Conservation (phyloP, 1,140 invertebrate species). For the Trinorchestia longiramus region DNA sequence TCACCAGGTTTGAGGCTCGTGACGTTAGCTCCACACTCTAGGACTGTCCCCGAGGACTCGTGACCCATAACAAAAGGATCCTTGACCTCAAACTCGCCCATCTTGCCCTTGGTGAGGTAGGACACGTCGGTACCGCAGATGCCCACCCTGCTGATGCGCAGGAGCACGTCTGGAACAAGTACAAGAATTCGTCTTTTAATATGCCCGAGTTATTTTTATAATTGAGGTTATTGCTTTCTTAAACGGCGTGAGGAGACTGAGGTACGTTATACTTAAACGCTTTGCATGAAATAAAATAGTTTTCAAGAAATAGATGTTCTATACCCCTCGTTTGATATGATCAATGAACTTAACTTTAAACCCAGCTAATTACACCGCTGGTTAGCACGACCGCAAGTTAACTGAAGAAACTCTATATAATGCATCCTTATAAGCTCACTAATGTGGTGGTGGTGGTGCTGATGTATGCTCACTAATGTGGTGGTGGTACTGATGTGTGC, state of each 20-base stretch:
- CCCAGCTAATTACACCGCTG: too few relatives aligned
- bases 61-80: slow-evolving; percentile 92
- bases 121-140: slow-evolving; percentile 97
- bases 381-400: too few relatives aligned
- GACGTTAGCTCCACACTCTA: slow-evolving; percentile 80
- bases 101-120: slow-evolving; percentile 85
- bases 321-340: background rate
- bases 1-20: slow-evolving; percentile 78
- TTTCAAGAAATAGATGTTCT: background rate
- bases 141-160: slow-evolving; percentile 89
- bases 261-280: background rate
- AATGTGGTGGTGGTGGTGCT: too few relatives aligned
- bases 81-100: slow-evolving; percentile 86
- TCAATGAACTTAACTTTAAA: background rate
- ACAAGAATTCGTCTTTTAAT: too few relatives aligned
- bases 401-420: too few relatives aligned
- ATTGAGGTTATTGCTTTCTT: background rate
- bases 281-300: background rate
- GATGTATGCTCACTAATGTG: too few relatives aligned
- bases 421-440: too few relatives aligned
- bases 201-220: background rate
- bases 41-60: slow-evolving; percentile 84
- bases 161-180: slow-evolving; percentile 80
- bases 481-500: too few relatives aligned
- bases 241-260: background rate